phyloP scores from a whole-genome alignment of 1,140 invertebrate genomes.

The Coenobita brevimanus region DNA sequence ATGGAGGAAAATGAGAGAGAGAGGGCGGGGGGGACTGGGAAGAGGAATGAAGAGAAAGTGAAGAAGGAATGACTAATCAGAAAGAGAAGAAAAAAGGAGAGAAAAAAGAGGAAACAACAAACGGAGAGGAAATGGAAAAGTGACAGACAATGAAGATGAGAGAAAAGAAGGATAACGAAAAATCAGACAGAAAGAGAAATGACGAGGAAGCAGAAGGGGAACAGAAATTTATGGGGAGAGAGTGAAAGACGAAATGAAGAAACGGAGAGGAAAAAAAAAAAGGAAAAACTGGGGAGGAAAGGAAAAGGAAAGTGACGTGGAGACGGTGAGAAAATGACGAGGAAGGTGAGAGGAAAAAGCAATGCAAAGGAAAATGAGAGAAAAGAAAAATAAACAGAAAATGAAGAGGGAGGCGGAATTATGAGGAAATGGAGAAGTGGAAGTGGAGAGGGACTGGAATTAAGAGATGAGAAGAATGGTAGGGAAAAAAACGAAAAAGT shows the following conservation, averaged over 20 bases:
- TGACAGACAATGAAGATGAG: background rate
- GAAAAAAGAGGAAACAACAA: too few species aligned
- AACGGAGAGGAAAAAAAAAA: too few species aligned
- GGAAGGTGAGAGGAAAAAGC: background rate
- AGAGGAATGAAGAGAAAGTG: too few species aligned
- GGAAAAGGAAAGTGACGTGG: background rate
- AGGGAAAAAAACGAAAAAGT: background rate
- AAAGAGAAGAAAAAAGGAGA: background rate
- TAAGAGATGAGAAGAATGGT: background rate
- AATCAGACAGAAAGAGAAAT: constrained; percentile 71
- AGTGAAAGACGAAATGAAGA: background rate
- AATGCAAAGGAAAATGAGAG: background rate
- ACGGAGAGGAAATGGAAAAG: background rate
- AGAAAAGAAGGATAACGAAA: background rate
- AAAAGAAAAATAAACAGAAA: background rate
- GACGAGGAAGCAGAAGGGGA: constrained; percentile 32
- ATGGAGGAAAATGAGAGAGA: background rate
- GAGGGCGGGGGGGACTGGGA: too few species aligned
- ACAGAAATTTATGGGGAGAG: too few species aligned
- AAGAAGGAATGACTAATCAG: too few species aligned
- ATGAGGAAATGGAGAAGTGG: background rate
- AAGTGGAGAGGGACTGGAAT: background rate
- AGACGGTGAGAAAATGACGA: background rate
- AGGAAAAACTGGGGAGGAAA: background rate
- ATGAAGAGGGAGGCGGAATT: background rate